Conservation (phyloP, 53 echinoderm and acorn worm species). For the Antedon mediterranea region DNA sequence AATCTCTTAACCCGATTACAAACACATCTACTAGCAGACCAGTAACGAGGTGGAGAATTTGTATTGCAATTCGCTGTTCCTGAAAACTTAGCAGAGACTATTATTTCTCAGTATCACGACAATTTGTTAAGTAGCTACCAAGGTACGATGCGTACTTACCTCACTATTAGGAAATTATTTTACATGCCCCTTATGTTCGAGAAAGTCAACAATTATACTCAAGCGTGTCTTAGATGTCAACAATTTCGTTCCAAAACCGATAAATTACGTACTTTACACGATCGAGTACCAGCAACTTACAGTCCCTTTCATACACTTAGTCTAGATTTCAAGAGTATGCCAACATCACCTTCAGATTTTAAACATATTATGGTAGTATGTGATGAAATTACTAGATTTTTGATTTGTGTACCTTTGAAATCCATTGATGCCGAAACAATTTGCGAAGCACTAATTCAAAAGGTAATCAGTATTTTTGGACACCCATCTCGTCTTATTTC, state of each 20-base stretch:
- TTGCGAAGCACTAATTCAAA: slow-evolving; percentile 28
- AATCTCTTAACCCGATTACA: too few relatives aligned
- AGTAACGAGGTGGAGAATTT: too few relatives aligned
- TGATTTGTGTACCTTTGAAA: too few relatives aligned
- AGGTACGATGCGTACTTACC: too few relatives aligned
- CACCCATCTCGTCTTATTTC: slow-evolving; percentile 19
- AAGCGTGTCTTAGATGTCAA: slow-evolving; percentile 27
- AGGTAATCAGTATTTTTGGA: slow-evolving; percentile 24
- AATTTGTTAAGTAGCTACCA: too few relatives aligned
- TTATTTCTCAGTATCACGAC: slow-evolving; percentile 27
- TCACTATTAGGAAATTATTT: too few relatives aligned
- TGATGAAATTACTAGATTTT: slow-evolving; percentile 31
- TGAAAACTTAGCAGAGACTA: slow-evolving; percentile 15
- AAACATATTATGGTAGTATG: slow-evolving; percentile 40
- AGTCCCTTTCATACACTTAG: slow-evolving; percentile 34
- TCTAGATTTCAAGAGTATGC: slow-evolving; percentile 41
- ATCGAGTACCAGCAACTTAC: slow-evolving; percentile 26
- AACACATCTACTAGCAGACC: too few relatives aligned
- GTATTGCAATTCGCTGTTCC: too few relatives aligned
- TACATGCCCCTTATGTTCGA: too few relatives aligned
- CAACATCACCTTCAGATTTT: slow-evolving; percentile 20
- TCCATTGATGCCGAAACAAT: slow-evolving; percentile 35
- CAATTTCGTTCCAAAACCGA: slow-evolving; percentile 33
- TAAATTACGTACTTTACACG: slow-evolving; percentile 26
- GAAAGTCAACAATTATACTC: too few relatives aligned